These are phyloP conservation scores for Druon quercuslanigerum DNA, from an alignment of 1,140 invertebrate genomes.

Conservation along the genomic window DNA sequence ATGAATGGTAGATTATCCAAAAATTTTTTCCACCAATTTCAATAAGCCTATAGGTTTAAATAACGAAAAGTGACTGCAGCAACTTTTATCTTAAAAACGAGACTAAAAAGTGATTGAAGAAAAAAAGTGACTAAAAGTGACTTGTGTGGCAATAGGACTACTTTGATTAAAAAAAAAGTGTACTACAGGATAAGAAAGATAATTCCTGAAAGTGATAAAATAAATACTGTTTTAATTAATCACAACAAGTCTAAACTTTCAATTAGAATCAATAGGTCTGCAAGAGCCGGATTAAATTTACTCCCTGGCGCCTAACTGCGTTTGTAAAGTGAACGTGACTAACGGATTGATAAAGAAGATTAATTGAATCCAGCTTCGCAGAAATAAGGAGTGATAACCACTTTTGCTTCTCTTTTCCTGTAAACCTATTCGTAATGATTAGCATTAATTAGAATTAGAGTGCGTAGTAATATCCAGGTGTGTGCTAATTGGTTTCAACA, in stretches of 20 bases:
- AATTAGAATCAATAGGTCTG: slow-evolving; percentile 22
- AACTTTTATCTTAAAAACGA: too few relatives aligned
- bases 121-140: too few relatives aligned
- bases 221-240: slow-evolving; percentile 31
- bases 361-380: slow-evolving; percentile 22
- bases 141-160: too few relatives aligned
- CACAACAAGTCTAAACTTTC: slow-evolving; percentile 12
- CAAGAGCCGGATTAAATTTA: slow-evolving; percentile 20
- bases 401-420: slow-evolving; percentile 20
- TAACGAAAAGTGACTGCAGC: too few relatives aligned
- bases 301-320: slow-evolving; percentile 26
- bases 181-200: too few relatives aligned
- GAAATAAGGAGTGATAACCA: slow-evolving; percentile 27
- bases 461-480: slow-evolving; percentile 6
- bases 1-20: too few relatives aligned
- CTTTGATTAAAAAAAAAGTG: too few relatives aligned
- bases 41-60: too few relatives aligned
- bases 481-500: slow-evolving; percentile 11
- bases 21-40: too few relatives aligned
- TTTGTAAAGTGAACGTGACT: slow-evolving; percentile 28
- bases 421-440: slow-evolving; percentile 14
- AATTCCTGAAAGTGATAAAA: slow-evolving; percentile 5
- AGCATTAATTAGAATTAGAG: slow-evolving; percentile 26
- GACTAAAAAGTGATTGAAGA: too few relatives aligned
- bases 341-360: slow-evolving; percentile 23